phyloP scores from a whole-genome alignment of 2,888 invertebrate species.

The Gastracanthus pulcherrimus region DNA sequence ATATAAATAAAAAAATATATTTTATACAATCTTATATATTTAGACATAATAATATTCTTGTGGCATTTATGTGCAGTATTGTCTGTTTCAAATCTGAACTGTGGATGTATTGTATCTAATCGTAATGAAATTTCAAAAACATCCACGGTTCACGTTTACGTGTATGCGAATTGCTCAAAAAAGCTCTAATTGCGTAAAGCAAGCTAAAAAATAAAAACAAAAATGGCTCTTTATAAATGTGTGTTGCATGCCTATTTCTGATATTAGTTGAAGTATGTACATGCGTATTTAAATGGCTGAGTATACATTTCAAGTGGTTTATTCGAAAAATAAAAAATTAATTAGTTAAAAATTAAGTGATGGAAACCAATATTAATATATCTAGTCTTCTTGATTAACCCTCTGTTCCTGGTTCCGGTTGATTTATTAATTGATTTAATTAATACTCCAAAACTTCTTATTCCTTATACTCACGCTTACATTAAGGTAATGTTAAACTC shows the following conservation, averaged over 20 bases:
- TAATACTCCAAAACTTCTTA: background rate
- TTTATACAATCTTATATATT: no score
- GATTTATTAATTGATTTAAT: background rate
- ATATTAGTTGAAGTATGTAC: conserved; percentile 14
- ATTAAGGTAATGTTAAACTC: background rate
- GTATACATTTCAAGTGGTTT: no score
- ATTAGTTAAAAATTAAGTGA: background rate
- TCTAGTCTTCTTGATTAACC: background rate
- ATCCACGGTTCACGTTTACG: conserved; percentile 10
- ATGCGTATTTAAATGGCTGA: conserved; percentile 13
- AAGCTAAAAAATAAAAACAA: conserved; percentile 4
- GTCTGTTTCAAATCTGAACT: conserved; percentile 8
- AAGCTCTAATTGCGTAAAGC: conserved; percentile 1
- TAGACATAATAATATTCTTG: background rate
- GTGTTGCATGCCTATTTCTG: conserved; percentile 37
- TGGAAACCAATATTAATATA: background rate
- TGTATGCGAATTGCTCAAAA: conserved; percentile 12
- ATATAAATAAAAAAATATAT: background rate
- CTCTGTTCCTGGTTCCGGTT: background rate
- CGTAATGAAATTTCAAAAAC: background rate
- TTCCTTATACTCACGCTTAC: background rate
- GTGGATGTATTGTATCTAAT: background rate
- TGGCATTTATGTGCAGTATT: conserved; percentile 27
- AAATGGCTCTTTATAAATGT: conserved; percentile 33
- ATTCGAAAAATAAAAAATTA: background rate